Evolutionary conservation across 23 tunicate species (phyloP), one percentile per base, ranked within the genome.

Genomic region (Diplosoma virens): DNA sequence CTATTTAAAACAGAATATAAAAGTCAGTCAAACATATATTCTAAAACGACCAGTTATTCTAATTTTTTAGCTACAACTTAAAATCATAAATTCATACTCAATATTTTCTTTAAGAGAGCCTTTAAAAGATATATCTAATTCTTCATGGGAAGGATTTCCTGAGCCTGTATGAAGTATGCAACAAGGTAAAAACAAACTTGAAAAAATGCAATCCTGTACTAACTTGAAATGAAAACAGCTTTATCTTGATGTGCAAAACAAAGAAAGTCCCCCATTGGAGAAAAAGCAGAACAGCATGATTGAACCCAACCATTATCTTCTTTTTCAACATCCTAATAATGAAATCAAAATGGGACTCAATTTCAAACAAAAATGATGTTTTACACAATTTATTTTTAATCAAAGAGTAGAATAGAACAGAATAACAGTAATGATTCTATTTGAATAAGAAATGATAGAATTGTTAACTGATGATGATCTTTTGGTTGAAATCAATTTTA

Each of bases 221-320:
- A 14, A 87, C 95, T 87, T 67, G 81, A 20, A 37, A 87, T 21
- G 30, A 89, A 86, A 29, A 78, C 84, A 77, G 77, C 75, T 75
- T 78, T 89, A 23, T 70, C 71, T 52, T 59, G 56, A 25, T 77
- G 28, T 1, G 84, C 88, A 59, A 89, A 41, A 29, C 71, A 79
- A 63, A 82, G 53, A 48, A 82, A 65, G 69, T 79, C 82, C 18
- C 29, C 55, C 5, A 66, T 59, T 0, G 88, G 84, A n/a, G 96
- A 78, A 14, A 89, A 64, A 2, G 81, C 67, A 37, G 78, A 47
- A 33, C 47, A 67, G 33, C 96, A 82, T 50, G 85, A 63, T 32
- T 78, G 84, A 32, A 89, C 16, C 87, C 87, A 82, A 31, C 36
- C 61, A 21, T 1, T 6, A 24, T 72, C 46, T 24, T 47, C 60